Evolutionary conservation across 1,140 invertebrate genomes (phyloP).

Genomic region (Hetaerina americana): DNA sequence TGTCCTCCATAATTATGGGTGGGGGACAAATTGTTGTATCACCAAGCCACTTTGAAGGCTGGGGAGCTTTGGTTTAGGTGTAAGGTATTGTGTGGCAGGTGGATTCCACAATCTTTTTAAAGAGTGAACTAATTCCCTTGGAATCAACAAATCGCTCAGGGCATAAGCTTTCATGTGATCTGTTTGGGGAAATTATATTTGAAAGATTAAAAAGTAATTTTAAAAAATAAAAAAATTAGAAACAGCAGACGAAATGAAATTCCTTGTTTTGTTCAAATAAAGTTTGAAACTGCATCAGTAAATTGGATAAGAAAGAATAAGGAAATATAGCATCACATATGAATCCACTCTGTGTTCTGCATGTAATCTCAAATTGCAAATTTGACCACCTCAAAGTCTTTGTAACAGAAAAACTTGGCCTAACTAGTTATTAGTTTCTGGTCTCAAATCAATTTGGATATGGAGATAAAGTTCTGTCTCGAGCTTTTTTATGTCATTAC

Average conservation of each 20-base stretch:
- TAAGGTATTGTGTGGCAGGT: neutral
- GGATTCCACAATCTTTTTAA: neutral
- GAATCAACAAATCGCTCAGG: slow-evolving; percentile 11
- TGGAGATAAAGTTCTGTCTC: neutral
- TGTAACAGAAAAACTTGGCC: slow-evolving; percentile 1
- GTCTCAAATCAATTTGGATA: neutral
- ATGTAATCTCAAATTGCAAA: slow-evolving; percentile 10
- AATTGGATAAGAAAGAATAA: neutral
- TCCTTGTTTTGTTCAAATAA: neutral
- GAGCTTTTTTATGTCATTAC: neutral
- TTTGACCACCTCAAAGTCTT: slow-evolving; percentile 1
- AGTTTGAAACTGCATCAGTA: neutral
- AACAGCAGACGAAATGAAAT: neutral
- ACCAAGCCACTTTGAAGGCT: slow-evolving; percentile 2
- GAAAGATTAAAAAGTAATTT: slow-evolving; percentile 5
- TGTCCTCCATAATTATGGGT: neutral
- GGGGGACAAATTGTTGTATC: slow-evolving; percentile 5
- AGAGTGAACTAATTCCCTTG: slow-evolving; percentile 8
- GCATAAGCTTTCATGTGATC: slow-evolving; percentile 12
- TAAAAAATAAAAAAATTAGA: slow-evolving; percentile 1
- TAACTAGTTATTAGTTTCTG: slow-evolving; percentile 5
- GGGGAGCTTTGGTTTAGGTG: slow-evolving; percentile 1
- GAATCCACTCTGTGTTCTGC: slow-evolving; percentile 15
- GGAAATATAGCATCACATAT: slow-evolving; percentile 7
- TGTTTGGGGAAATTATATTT: slow-evolving; percentile 8